These are phyloP conservation scores for Chrysolina haemoptera DNA, from an alignment of 2,888 invertebrate genomes.

Conservation along the genomic window DNA sequence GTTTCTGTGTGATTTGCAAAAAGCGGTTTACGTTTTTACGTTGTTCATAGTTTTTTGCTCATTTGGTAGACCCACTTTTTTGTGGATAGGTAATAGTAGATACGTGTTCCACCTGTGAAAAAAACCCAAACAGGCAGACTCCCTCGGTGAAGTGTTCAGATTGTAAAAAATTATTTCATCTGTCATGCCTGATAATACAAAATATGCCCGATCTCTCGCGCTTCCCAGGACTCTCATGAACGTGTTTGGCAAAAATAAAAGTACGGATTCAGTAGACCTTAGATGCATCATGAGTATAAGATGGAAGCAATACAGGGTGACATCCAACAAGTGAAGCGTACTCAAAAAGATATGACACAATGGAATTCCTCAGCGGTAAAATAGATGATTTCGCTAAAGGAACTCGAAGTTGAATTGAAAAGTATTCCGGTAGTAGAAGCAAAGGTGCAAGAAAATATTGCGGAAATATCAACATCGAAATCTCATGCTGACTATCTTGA, in stretches of 20 bases:
- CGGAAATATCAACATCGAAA: too few relatives aligned
- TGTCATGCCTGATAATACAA: background rate
- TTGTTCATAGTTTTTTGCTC: conserved; percentile 1
- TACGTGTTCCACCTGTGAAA: background rate
- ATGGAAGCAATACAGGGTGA: conserved; percentile 14
- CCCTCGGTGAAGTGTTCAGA: conserved; percentile 17
- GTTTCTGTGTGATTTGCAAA: background rate
- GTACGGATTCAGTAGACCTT: background rate
- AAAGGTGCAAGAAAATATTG: too few relatives aligned
- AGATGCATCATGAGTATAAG: conserved; percentile 9
- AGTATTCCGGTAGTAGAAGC: too few relatives aligned
- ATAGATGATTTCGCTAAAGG: conserved; percentile 18
- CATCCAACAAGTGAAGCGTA: conserved; percentile 7
- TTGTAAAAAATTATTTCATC: conserved; percentile 11
- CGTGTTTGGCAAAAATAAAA: too few relatives aligned
- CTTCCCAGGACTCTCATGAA: too few relatives aligned
- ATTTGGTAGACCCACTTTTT: conserved; percentile 6
- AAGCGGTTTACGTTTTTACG: conserved; percentile 7
- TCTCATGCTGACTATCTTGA: too few relatives aligned
- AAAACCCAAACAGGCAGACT: conserved; percentile 12
- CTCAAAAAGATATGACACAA: conserved; percentile 4
- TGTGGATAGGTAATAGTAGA: background rate
- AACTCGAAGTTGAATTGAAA: background rate
- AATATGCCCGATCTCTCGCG: too few relatives aligned
- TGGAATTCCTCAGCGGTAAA: conserved; percentile 14